Evolutionary conservation across 1,140 invertebrate species (phyloP).

Genomic region (Rhizoglyphus robini): DNA sequence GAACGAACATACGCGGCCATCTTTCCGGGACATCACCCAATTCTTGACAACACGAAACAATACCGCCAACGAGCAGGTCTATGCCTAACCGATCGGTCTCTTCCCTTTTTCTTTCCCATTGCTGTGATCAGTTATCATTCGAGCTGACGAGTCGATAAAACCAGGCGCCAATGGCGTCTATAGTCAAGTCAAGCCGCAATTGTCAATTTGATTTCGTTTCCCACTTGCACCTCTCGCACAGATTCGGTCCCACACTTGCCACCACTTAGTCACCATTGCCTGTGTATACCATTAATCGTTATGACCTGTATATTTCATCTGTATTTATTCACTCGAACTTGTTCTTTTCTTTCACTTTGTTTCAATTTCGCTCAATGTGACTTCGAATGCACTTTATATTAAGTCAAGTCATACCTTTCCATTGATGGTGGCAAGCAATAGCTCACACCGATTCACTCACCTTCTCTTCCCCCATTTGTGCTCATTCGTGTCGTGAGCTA

Average conservation of each 20-base stretch:
- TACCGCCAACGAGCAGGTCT: neutral
- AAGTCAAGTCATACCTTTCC: too few species aligned
- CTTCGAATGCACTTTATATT: too few species aligned
- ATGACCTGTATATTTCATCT: neutral
- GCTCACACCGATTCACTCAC: too few species aligned
- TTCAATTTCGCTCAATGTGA: too few species aligned
- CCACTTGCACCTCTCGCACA: neutral
- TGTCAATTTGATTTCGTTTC: neutral
- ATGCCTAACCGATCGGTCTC: neutral
- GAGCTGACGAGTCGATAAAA: too few species aligned
- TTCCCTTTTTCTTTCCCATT: neutral
- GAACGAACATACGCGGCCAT: conserved; percentile 64
- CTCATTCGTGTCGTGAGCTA: too few species aligned
- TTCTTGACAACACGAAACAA: conserved; percentile 47
- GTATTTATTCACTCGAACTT: too few species aligned
- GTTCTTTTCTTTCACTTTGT: too few species aligned
- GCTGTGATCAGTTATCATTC: neutral
- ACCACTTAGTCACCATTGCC: neutral
- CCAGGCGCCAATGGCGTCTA: too few species aligned
- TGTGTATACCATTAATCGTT: neutral
- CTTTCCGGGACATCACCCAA: conserved; percentile 75
- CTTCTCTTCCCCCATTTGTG: too few species aligned
- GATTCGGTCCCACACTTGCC: neutral
- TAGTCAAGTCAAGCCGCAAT: too few species aligned
- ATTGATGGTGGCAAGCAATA: too few species aligned